phyloP scores from a whole-genome alignment of 1,140 invertebrate species.

The Glomeris maerens region DNA sequence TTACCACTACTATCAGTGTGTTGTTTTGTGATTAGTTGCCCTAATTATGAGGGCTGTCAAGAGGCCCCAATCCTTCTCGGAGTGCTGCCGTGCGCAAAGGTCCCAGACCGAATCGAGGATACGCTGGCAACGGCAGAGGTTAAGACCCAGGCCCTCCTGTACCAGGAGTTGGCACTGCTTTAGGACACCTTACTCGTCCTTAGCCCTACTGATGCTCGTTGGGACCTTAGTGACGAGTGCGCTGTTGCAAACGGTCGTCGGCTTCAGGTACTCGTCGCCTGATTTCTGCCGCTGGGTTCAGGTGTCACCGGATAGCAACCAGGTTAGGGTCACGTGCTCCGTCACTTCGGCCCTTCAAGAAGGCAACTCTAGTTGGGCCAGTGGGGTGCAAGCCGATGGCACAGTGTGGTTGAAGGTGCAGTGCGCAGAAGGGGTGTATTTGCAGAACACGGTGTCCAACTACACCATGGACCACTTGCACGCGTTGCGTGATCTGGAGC shows the following conservation, averaged over 20 bases:
- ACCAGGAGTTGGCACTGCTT: no score
- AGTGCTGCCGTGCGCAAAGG: no score
- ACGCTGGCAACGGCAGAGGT: no score
- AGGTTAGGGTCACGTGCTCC: conserved; percentile 61
- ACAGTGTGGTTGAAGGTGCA: conserved; percentile 61
- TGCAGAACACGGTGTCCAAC: conserved; percentile 44
- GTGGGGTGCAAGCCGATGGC: conserved; percentile 64
- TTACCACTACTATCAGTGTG: no score
- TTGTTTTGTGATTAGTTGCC: no score
- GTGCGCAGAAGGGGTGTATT: conserved; percentile 66
- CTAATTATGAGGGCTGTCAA: no score
- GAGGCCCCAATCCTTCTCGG: no score
- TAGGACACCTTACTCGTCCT: no score
- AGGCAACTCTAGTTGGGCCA: conserved; percentile 72
- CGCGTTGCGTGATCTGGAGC: conserved; percentile 47
- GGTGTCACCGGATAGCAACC: conserved; percentile 33
- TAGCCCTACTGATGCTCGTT: conserved; percentile 1
- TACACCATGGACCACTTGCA: conserved; percentile 47
- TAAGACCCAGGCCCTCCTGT: no score
- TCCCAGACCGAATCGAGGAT: no score
- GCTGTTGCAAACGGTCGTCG: no score
- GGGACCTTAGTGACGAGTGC: conserved; percentile 23
- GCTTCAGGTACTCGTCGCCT: conserved; percentile 55
- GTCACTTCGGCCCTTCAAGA: conserved; percentile 63
- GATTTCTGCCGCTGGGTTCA: conserved; percentile 63